A percentile compares a stretch with the other conserved stretches of the same genome.
Evolutionary conservation across 2,888 invertebrate genomes (phyloP).

Genomic region (Zhengitettix transpicula): DNA sequence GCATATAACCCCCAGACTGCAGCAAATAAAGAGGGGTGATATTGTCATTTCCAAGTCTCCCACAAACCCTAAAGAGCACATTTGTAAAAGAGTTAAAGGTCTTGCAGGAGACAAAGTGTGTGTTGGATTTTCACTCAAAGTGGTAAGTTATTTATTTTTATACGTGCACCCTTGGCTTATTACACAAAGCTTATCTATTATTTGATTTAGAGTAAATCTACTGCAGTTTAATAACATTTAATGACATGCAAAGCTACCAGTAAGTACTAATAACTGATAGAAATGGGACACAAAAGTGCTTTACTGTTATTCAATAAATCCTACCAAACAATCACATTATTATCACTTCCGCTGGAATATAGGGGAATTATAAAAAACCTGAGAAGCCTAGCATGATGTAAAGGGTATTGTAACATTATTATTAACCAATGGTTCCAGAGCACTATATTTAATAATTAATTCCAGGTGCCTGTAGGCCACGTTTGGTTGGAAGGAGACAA

Average conservation of each 20-base stretch:
- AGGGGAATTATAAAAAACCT: too few species aligned
- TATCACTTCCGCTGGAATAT: too few species aligned
- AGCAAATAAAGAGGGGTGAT: constrained; percentile 54
- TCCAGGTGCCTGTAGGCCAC: constrained; percentile 63
- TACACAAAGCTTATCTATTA: too few species aligned
- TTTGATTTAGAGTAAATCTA: too few species aligned
- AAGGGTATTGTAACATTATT: neutral
- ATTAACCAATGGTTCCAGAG: neutral
- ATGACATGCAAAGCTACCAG: too few species aligned
- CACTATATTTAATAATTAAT: constrained; percentile 9
- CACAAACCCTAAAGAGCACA: constrained; percentile 57
- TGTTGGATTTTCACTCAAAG: neutral
- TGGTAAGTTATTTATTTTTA: neutral
- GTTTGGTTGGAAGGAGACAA: constrained; percentile 92
- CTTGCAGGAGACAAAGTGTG: constrained; percentile 58
- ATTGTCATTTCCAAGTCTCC: constrained; percentile 73
- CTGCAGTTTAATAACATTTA: too few species aligned
- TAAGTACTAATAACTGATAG: too few species aligned
- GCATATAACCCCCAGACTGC: constrained; percentile 49
- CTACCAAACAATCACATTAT: too few species aligned
- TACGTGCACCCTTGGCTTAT: too few species aligned
- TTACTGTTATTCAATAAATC: too few species aligned
- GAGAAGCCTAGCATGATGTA: too few species aligned
- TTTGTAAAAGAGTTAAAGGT: constrained; percentile 71
- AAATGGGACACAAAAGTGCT: too few species aligned